Percentiles rank a stretch among this genome's conserved stretches.
These are phyloP conservation scores for Parnassius apollo DNA, from an alignment of 2,888 invertebrate species.

Conservation along the genomic window DNA sequence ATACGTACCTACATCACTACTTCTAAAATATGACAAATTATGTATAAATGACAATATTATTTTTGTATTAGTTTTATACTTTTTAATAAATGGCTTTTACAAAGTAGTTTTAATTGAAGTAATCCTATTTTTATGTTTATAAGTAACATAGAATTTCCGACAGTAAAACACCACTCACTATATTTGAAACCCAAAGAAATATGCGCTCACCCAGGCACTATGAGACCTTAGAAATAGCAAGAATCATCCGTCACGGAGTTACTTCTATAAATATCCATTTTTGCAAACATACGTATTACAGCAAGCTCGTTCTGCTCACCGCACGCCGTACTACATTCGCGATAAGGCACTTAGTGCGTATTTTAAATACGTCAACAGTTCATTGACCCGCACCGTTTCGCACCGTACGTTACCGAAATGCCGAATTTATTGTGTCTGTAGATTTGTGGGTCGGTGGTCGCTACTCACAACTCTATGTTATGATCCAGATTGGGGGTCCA, in stretches of 20 bases:
- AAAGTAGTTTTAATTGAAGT: neutral
- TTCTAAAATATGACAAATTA: constrained; percentile 42
- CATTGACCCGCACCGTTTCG: constrained; percentile 72
- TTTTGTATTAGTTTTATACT: neutral
- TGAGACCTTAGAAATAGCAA: constrained; percentile 63
- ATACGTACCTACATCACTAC: constrained; percentile 47
- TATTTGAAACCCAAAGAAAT: constrained; percentile 23
- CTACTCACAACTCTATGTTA: constrained; percentile 55
- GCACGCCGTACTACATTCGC: constrained; percentile 70
- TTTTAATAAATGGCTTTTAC: neutral
- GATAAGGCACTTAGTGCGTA: constrained; percentile 77
- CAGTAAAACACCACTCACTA: no score
- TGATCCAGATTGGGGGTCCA: constrained; percentile 69
- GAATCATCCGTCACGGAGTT: constrained; percentile 69
- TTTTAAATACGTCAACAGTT: constrained; percentile 79
- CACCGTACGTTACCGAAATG: constrained; percentile 56
- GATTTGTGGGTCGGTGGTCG: constrained; percentile 77
- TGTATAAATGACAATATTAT: constrained; percentile 31
- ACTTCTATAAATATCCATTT: constrained; percentile 71
- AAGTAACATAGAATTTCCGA: no score
- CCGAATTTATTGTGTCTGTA: constrained; percentile 79
- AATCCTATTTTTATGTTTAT: neutral
- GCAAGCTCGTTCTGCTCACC: constrained; percentile 59
- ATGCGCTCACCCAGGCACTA: constrained; percentile 46
- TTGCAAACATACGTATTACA: constrained; percentile 65